A percentile compares a stretch with the other conserved stretches of the same genome.
Evolutionary conservation across 2,888 invertebrate genomes (phyloP).

Genomic region (Digitonthophagus gazella): DNA sequence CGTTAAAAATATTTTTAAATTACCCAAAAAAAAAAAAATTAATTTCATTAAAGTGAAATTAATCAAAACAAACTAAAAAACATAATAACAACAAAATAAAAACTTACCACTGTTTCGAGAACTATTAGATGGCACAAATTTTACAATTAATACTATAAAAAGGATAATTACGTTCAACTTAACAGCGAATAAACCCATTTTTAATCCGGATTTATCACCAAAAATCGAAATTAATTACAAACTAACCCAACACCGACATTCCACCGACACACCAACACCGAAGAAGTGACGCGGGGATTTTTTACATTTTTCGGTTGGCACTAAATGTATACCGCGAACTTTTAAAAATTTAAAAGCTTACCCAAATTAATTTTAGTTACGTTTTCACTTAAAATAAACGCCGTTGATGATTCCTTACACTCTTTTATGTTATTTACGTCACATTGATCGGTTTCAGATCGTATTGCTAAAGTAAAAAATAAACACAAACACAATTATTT

Average conservation of each 20-base stretch:
- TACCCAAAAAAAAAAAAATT: neutral
- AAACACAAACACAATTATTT: neutral
- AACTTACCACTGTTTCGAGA: conserved; percentile 5
- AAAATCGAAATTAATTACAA: conserved; percentile 1
- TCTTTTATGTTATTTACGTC: neutral
- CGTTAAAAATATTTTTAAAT: neutral
- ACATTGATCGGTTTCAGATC: neutral
- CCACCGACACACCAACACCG: conserved; percentile 4
- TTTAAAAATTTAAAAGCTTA: conserved; percentile 6
- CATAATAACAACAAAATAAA: conserved; percentile 4
- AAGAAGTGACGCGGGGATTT: neutral
- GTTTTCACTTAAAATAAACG: conserved; percentile 1
- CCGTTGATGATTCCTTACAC: neutral
- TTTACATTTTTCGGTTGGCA: conserved; percentile 1
- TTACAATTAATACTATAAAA: conserved; percentile 6
- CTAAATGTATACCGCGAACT: neutral
- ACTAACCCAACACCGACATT: conserved; percentile 12
- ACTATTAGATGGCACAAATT: conserved; percentile 10
- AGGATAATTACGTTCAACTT: neutral
- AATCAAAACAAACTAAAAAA: neutral
- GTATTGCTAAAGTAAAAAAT: neutral
- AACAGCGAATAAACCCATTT: conserved; percentile 1
- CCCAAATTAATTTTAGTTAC: neutral
- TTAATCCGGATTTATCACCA: neutral
- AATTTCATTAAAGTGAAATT: neutral